Evolutionary conservation across 2,113 vertebrate species (phyloP).

Genomic region (Porphyrio hochstetteri): DNA sequence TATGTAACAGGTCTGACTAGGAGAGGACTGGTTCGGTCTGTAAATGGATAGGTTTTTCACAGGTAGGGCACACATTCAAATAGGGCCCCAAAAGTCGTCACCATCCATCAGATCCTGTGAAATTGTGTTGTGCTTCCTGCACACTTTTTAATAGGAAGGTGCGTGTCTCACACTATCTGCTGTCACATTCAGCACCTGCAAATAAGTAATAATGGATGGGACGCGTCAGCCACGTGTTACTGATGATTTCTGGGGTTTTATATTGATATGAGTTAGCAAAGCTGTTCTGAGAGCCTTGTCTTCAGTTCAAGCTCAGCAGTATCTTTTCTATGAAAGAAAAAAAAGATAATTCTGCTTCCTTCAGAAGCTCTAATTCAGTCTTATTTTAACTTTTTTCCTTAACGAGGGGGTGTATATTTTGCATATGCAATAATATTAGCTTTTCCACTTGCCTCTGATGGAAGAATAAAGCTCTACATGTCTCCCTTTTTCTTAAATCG

Average conservation of each 20-base stretch:
- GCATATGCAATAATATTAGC: neutral
- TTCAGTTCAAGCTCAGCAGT: neutral
- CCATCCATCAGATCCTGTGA: neutral
- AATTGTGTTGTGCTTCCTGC: neutral
- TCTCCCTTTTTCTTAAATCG: neutral
- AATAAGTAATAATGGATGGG: neutral
- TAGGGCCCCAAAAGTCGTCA: neutral
- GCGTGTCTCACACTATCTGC: fast-evolving
- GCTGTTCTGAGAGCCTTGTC: neutral
- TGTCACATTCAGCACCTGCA: neutral
- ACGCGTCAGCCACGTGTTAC: neutral
- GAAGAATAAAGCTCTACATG: neutral
- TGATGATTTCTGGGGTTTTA: neutral
- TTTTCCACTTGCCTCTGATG: neutral
- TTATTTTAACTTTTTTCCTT: neutral
- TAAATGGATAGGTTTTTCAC: neutral
- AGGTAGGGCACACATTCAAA: neutral
- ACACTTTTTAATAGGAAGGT: conserved; percentile 16
- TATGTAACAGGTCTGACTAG: neutral
- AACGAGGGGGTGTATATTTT: neutral
- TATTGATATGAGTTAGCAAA: neutral
- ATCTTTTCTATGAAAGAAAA: neutral
- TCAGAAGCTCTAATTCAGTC: neutral
- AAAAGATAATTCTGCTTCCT: neutral
- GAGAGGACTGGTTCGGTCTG: neutral